phyloP scores from a whole-genome alignment of 2,888 invertebrate species.

The Lymantria monacha region DNA sequence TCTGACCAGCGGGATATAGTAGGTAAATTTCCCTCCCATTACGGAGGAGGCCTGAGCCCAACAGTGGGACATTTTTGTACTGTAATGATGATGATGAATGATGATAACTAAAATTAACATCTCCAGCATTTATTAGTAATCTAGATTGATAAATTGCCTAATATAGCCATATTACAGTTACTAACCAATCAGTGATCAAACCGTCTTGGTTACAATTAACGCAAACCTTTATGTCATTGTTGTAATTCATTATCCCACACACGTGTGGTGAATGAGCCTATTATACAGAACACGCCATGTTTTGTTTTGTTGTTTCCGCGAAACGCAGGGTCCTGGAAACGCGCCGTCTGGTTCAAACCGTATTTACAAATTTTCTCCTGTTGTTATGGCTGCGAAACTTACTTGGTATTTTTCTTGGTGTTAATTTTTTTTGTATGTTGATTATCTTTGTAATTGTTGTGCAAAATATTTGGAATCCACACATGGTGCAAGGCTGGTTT shows the following conservation, averaged over 20 bases:
- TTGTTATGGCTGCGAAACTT: slow-evolving; percentile 25
- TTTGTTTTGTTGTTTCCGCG: slow-evolving; percentile 12
- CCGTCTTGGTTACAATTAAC: slow-evolving; percentile 20
- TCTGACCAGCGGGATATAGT: no score
- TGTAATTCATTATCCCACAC: slow-evolving; percentile 31
- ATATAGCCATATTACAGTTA: no score
- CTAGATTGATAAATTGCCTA: no score
- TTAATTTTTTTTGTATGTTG: background rate
- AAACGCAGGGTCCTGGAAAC: slow-evolving; percentile 27
- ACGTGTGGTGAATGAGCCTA: slow-evolving; percentile 30
- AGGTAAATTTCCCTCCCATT: no score
- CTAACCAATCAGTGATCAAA: no score
- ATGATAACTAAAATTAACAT: no score
- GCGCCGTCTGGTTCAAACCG: slow-evolving; percentile 11
- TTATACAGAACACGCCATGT: slow-evolving; percentile 31
- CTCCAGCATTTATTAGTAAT: no score
- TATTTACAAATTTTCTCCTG: slow-evolving; percentile 30
- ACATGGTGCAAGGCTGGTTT: background rate
- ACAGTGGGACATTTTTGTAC: no score
- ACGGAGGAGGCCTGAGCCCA: no score
- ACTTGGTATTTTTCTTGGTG: slow-evolving; percentile 7
- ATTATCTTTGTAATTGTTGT: no score
- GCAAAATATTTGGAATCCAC: no score
- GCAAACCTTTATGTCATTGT: slow-evolving; percentile 18
- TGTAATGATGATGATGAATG: no score